A percentile compares a stretch with the other conserved stretches of the same genome.
Evolutionary conservation across 2,888 invertebrate genomes (phyloP).

Genomic region (Lasioglossum pauxillum): DNA sequence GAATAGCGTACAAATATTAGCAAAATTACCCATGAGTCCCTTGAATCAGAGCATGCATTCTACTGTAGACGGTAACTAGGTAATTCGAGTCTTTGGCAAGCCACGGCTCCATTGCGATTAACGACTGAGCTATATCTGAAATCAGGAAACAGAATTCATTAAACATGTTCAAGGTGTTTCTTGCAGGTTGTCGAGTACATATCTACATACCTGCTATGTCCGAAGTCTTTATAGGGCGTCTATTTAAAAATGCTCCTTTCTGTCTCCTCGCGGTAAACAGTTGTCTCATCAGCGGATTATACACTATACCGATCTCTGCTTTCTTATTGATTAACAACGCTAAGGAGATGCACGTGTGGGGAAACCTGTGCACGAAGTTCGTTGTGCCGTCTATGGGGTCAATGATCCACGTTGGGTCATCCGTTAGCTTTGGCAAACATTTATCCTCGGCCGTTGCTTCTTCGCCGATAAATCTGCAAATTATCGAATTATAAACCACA

Average conservation of each 20-base stretch:
- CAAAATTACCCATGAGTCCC: slow-evolving; percentile 77
- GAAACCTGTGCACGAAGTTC: slow-evolving; percentile 92
- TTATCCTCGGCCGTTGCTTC: slow-evolving; percentile 86
- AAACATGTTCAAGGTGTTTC: not conserved
- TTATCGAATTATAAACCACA: not conserved
- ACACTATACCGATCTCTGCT: slow-evolving; percentile 90
- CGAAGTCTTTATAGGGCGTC: slow-evolving; percentile 86
- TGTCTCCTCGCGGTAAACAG: slow-evolving; percentile 90
- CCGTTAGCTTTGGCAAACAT: slow-evolving; percentile 87
- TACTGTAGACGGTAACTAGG: slow-evolving; percentile 71
- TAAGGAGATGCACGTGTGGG: slow-evolving; percentile 89
- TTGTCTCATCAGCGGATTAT: slow-evolving; percentile 90
- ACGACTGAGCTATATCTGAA: slow-evolving; percentile 83
- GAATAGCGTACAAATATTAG: not conserved
- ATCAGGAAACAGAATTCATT: not conserved
- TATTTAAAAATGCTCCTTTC: slow-evolving; percentile 91
- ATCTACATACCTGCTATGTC: slow-evolving; percentile 84
- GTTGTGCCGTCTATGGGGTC: slow-evolving; percentile 96
- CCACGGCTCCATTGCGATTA: slow-evolving; percentile 81
- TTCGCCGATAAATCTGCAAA: slow-evolving; percentile 91
- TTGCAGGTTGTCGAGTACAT: not conserved
- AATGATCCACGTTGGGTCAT: slow-evolving; percentile 94
- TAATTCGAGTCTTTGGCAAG: slow-evolving; percentile 77
- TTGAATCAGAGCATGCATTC: slow-evolving; percentile 79
- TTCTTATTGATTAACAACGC: slow-evolving; percentile 87